Evolutionary conservation across 1,140 invertebrate genomes (phyloP).

Genomic region (Dolichoris vasculosae): DNA sequence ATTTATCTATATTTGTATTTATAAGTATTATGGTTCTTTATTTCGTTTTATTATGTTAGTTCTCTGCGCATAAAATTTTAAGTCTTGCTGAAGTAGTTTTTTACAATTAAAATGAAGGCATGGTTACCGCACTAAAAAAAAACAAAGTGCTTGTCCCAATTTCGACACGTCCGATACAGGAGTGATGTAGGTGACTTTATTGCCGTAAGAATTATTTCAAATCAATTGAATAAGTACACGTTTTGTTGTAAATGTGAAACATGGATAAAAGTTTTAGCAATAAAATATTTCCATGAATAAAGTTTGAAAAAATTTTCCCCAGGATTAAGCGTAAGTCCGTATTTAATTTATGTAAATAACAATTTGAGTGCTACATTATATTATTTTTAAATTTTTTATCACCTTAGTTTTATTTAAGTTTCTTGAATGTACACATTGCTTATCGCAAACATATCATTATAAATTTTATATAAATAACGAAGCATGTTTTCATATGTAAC

Average conservation of each 20-base stretch:
- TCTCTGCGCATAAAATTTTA: constrained; percentile 16
- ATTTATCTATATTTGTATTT: constrained; percentile 21
- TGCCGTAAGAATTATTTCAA: background rate
- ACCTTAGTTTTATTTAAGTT: background rate
- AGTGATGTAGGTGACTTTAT: background rate
- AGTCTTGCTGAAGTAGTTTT: constrained; percentile 36
- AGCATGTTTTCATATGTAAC: constrained; percentile 16
- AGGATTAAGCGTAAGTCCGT: background rate
- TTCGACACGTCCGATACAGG: background rate
- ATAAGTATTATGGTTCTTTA: constrained; percentile 14
- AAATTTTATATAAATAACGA: background rate
- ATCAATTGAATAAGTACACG: background rate
- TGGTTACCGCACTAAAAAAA: constrained; percentile 35
- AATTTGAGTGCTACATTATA: constrained; percentile 22
- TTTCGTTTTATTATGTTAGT: constrained; percentile 2
- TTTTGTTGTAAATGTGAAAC: constrained; percentile 30
- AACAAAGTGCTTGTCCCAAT: constrained; percentile 37
- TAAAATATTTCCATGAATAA: background rate
- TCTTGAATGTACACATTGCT: background rate
- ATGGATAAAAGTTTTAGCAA: background rate
- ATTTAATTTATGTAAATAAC: constrained; percentile 29
- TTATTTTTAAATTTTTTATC: constrained; percentile 5
- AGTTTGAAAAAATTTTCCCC: background rate
- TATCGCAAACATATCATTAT: constrained; percentile 1
- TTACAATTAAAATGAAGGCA: constrained; percentile 38